Evolutionary conservation across 2,113 vertebrate genomes (phyloP), one percentile per base, ranked within the genome.

Genomic region (Entomyzon cyanotis): DNA sequence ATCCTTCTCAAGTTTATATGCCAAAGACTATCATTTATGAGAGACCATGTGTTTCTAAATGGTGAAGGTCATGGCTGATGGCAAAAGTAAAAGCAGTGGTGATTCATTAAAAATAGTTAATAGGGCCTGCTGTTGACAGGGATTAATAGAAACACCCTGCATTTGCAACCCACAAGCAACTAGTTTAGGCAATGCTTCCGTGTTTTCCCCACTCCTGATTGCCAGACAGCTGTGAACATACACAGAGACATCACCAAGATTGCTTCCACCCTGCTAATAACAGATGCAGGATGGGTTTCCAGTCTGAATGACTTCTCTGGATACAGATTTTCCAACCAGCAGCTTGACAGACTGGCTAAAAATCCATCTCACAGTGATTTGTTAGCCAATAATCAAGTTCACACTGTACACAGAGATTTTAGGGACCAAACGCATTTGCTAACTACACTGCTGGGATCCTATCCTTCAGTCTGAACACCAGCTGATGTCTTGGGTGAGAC

Each of bases 81-180:
- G 98, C 98, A 98, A 98, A 97, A 98, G 97, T 97, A 98, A 98
- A 98, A 98, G 98, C 97, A 98, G 97, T 49, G 94, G 98, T 93
- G 93, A 98, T 98, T 98, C 98, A 98, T 98, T 98, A 98, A 98
- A 98, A 97, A 97, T 97, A 97, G 97, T 98, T 98, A 98, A 98
- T 98, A 98, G 97, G 97, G 86, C 68, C 93, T 70, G 95, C 25
- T 83, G 97, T 76, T 97, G 98, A 98, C 98, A 98, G 90, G 95
- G 90, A 98, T 97, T 96, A 98, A 98, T 96, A 97, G 89, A 93
- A 97, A 94, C 96, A 95, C 77, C 64, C 94, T 90, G 89, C 88
- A 93, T 94, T 95, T 93, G 96, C 96, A 96, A 89, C 91, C 96
- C 75, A 73, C 94, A 65, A 91, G 95, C 86, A 87, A 95, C 92